Percentiles rank a stretch among this genome's conserved stretches.
These are phyloP conservation scores for Chaetorhynchus papuensis DNA, from an alignment of 2,113 vertebrate genomes.

Conservation along the genomic window DNA sequence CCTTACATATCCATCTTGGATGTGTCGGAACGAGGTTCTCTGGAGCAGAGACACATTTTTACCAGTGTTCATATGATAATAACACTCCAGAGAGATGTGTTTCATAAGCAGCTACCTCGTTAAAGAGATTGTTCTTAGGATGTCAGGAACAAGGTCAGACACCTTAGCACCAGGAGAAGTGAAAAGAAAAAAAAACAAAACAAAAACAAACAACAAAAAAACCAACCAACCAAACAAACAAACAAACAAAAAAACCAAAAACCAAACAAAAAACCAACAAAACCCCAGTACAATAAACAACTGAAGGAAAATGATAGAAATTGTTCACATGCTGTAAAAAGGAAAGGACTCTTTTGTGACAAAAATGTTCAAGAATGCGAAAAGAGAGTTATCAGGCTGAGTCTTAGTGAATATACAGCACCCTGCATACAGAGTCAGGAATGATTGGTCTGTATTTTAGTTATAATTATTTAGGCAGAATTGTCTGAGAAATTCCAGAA, in stretches of 20 bases:
- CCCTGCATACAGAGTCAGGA: neutral
- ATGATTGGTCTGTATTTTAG: neutral
- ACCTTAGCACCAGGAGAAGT: neutral
- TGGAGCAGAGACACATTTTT: neutral
- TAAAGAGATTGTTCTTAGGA: neutral
- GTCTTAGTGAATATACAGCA: neutral
- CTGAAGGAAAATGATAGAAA: neutral
- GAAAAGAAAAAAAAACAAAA: rapidly evolving
- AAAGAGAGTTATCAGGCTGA: neutral
- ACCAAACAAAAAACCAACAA: neutral
- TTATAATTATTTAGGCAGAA: neutral
- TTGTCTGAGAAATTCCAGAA: neutral
- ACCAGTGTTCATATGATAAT: neutral
- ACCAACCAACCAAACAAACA: too few relatives aligned
- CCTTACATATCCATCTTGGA: neutral
- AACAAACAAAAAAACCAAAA: neutral
- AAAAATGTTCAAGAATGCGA: neutral
- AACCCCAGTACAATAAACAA: rapidly evolving
- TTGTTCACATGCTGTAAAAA: rapidly evolving
- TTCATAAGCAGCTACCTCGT: neutral
- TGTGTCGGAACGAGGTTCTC: neutral
- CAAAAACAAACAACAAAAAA: rapidly evolving
- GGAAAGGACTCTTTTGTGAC: neutral
- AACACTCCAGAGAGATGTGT: neutral
- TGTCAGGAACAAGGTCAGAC: neutral